Conservation (phyloP, 2,797 vertebrate species). For the Orientallactaga sibirica region DNA sequence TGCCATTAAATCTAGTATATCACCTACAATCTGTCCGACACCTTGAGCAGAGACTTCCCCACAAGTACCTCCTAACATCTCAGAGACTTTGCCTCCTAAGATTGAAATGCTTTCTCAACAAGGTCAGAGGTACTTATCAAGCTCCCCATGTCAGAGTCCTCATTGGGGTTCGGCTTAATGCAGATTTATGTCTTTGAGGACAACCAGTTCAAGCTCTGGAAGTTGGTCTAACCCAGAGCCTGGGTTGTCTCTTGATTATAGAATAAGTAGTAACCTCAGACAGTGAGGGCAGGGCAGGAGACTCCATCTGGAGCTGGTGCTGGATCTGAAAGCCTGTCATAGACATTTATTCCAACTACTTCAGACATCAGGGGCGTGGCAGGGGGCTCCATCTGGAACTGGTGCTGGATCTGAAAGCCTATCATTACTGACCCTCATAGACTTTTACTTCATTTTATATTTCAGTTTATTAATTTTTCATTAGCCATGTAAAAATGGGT, state of each 20-base stretch:
- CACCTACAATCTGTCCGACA: neutral
- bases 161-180: neutral
- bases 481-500: neutral
- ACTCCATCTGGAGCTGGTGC: neutral
- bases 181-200: neutral
- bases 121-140: neutral
- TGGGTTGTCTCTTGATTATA: neutral
- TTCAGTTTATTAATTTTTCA: neutral
- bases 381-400: neutral
- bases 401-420: neutral
- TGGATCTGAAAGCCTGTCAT: neutral
- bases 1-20: neutral
- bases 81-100: neutral
- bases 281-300: neutral
- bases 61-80: neutral
- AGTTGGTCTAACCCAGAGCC: neutral
- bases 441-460: neutral
- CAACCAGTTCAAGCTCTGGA: neutral
- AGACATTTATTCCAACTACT: neutral
- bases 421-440: neutral
- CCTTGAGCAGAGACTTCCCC: neutral
- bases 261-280: conserved; percentile 6
- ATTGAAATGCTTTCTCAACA: neutral
- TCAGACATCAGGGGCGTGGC: neutral
- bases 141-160: neutral